Evolutionary conservation across 2,113 vertebrate genomes (phyloP).

Genomic region (Ageneiosus marmoratus): DNA sequence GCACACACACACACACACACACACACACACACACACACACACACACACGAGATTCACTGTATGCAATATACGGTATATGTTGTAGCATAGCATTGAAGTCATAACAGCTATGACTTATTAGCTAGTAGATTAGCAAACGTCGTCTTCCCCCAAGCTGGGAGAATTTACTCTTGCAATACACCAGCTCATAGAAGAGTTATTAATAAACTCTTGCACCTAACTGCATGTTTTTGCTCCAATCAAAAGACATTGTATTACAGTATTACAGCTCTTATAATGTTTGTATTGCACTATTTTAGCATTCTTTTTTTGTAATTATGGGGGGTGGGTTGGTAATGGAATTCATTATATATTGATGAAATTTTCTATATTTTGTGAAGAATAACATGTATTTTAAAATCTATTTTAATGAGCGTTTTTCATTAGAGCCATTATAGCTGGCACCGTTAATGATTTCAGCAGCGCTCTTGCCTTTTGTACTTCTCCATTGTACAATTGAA

Average conservation of each 20-base stretch:
- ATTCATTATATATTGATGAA: neutral
- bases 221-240: neutral
- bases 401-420: neutral
- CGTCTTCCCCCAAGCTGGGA: neutral
- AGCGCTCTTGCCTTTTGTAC: neutral
- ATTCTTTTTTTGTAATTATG: neutral
- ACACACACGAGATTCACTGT: neutral
- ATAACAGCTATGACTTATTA: neutral
- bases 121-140: neutral
- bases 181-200: neutral
- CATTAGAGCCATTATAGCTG: neutral
- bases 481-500: slow-evolving; percentile 12
- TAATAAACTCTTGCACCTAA: neutral
- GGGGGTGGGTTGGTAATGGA: neutral
- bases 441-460: neutral
- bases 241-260: neutral
- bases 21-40: too few relatives aligned
- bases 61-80: neutral
- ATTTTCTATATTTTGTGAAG: neutral
- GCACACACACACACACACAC: too few relatives aligned
- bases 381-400: neutral
- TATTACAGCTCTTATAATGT: neutral
- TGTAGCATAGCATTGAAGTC: neutral
- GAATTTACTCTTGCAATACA: neutral
- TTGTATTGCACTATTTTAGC: neutral